phyloP scores from a whole-genome alignment of 2,888 invertebrate genomes.

The Eueremaeus valkanovi region DNA sequence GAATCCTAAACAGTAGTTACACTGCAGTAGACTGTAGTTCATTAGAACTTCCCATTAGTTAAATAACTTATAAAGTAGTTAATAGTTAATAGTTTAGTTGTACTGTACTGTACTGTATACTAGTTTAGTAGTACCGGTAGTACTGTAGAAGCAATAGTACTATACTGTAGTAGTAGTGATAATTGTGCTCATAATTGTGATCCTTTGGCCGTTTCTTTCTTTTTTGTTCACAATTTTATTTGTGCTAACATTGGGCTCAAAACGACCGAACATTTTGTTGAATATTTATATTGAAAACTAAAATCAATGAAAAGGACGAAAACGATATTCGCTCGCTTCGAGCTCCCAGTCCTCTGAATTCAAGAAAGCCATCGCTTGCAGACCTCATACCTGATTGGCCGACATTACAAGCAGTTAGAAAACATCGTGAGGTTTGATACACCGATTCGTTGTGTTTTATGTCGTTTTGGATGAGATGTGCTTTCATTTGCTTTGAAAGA shows the following conservation, averaged over 20 bases:
- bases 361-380: slow-evolving; percentile 51
- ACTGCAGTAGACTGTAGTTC: too few species aligned
- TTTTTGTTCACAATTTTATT: not conserved
- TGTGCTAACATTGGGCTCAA: slow-evolving; percentile 23
- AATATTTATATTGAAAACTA: slow-evolving; percentile 1
- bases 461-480: not conserved
- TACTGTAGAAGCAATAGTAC: not conserved
- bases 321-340: not conserved
- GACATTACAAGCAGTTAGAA: slow-evolving; percentile 55
- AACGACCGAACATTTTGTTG: not conserved
- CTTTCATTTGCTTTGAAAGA: slow-evolving; percentile 46
- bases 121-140: not conserved
- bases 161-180: too few species aligned
- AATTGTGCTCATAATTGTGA: not conserved
- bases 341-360: slow-evolving; percentile 43
- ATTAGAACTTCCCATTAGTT: too few species aligned
- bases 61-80: too few species aligned
- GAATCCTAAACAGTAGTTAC: too few species aligned
- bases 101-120: not conserved
- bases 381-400: slow-evolving; percentile 73
- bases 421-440: slow-evolving; percentile 49
- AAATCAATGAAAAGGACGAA: slow-evolving; percentile 6
- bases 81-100: too few species aligned
- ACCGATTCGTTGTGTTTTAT: slow-evolving; percentile 18
- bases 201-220: slow-evolving; percentile 3